Percentiles rank a stretch among this genome's conserved stretches.
Conservation (phyloP, 1,140 invertebrate species). For the Mactra quadrangularis region DNA sequence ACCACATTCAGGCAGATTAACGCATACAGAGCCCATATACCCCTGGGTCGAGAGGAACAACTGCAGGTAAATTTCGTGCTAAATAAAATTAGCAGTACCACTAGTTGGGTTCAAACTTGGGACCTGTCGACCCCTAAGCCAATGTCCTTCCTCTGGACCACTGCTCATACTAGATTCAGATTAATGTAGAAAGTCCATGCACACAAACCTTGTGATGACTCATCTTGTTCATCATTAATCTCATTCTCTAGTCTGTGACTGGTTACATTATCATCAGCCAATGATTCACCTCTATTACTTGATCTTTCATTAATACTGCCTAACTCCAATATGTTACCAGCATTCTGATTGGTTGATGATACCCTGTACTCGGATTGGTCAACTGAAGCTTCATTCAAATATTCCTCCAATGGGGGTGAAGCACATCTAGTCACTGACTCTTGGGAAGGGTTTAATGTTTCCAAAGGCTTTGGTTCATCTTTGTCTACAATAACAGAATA, state of each 20-base stretch:
- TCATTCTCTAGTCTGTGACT: constrained; percentile 28
- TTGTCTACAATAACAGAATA: background rate
- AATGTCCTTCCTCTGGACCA: too few relatives aligned
- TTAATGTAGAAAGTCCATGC: too few relatives aligned
- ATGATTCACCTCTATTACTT: background rate
- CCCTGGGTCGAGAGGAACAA: too few relatives aligned
- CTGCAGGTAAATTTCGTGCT: too few relatives aligned
- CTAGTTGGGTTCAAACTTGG: too few relatives aligned
- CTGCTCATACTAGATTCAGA: too few relatives aligned
- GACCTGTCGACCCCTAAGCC: too few relatives aligned
- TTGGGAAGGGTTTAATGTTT: constrained; percentile 15
- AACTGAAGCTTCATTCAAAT: constrained; percentile 47
- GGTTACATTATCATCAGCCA: background rate
- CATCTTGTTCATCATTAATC: constrained; percentile 13
- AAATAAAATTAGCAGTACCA: too few relatives aligned
- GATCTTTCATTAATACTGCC: constrained; percentile 54
- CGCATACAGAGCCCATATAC: too few relatives aligned
- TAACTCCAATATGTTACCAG: constrained; percentile 56
- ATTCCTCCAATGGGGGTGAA: constrained; percentile 28
- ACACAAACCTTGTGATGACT: constrained; percentile 28
- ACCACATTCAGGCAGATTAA: too few relatives aligned
- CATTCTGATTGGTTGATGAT: constrained; percentile 27
- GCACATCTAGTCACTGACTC: background rate
- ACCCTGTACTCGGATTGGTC: constrained; percentile 25
- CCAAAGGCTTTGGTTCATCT: constrained; percentile 18